Conservation (phyloP, 2,797 vertebrate genomes). For the Orientallactaga sibirica region DNA sequence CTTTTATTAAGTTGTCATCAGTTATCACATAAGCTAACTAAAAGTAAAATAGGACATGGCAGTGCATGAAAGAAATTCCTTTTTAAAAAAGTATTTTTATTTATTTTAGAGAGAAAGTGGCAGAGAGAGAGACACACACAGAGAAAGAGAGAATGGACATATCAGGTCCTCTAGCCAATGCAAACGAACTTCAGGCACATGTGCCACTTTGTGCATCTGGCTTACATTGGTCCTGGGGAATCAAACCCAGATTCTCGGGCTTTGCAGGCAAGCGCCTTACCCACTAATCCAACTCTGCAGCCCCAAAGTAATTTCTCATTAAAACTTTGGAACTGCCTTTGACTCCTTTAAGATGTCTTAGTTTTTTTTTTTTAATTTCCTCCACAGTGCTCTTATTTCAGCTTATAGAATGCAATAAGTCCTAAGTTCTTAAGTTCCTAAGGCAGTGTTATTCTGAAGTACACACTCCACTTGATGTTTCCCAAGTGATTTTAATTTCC, state of each 20-base stretch:
- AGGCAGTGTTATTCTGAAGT: conserved; percentile 29
- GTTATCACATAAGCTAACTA: conserved; percentile 31
- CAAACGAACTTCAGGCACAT: too few relatives aligned
- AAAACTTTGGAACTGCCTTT: background rate
- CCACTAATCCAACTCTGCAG: too few relatives aligned
- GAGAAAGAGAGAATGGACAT: too few relatives aligned
- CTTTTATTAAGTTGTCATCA: conserved; percentile 35
- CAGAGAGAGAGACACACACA: too few relatives aligned
- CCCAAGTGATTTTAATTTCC: conserved; percentile 1
- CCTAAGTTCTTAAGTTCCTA: conserved; percentile 49
- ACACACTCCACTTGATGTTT: conserved; percentile 1
- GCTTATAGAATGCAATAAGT: conserved; percentile 38
- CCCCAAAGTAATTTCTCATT: too few relatives aligned
- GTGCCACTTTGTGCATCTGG: too few relatives aligned
- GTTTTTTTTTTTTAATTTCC: background rate
- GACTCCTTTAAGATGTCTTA: background rate
- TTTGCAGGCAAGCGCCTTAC: too few relatives aligned
- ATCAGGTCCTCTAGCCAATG: too few relatives aligned
- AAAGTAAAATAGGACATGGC: conserved; percentile 34
- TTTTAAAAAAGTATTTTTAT: too few relatives aligned
- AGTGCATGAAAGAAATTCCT: conserved; percentile 28
- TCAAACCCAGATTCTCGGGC: too few relatives aligned
- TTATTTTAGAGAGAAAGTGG: too few relatives aligned
- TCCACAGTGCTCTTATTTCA: background rate
- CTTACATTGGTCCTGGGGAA: too few relatives aligned